Conservation (phyloP, 1,140 invertebrate species). For the Drosophila quadrilineata region DNA sequence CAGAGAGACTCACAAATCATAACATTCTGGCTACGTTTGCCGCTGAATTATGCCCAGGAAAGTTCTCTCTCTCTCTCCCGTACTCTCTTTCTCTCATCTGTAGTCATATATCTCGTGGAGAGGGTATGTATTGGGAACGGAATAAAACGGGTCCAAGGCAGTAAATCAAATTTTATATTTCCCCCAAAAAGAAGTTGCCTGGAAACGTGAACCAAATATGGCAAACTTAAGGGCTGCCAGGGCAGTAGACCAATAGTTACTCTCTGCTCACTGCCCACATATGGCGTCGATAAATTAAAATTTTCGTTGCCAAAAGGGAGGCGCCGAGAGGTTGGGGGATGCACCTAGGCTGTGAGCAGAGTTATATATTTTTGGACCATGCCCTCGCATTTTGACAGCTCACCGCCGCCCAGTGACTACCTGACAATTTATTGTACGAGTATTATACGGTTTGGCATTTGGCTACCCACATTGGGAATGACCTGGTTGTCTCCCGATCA, state of each 20-base stretch:
- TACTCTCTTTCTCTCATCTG: no score
- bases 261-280: conserved; percentile 74
- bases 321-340: not conserved
- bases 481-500: conserved; percentile 30
- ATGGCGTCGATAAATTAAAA: conserved; percentile 81
- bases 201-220: conserved; percentile 4
- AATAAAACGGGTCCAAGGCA: conserved; percentile 56
- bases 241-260: conserved; percentile 48
- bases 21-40: conserved; percentile 70
- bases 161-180: conserved; percentile 81
- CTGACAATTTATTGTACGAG: conserved; percentile 79
- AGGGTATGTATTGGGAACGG: no score
- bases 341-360: conserved; percentile 7
- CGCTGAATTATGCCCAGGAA: conserved; percentile 64
- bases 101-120: no score
- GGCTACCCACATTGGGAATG: conserved; percentile 47
- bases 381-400: conserved; percentile 72
- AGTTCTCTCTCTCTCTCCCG: conserved; percentile 6
- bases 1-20: conserved; percentile 75
- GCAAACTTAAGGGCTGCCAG: no score
- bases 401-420: conserved; percentile 52
- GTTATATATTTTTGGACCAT: conserved; percentile 52
- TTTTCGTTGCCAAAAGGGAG: conserved; percentile 46
- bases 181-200: conserved; percentile 63
- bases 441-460: conserved; percentile 65